These are phyloP conservation scores for Beris chalybata DNA, from an alignment of 2,888 invertebrate genomes.

Conservation along the genomic window DNA sequence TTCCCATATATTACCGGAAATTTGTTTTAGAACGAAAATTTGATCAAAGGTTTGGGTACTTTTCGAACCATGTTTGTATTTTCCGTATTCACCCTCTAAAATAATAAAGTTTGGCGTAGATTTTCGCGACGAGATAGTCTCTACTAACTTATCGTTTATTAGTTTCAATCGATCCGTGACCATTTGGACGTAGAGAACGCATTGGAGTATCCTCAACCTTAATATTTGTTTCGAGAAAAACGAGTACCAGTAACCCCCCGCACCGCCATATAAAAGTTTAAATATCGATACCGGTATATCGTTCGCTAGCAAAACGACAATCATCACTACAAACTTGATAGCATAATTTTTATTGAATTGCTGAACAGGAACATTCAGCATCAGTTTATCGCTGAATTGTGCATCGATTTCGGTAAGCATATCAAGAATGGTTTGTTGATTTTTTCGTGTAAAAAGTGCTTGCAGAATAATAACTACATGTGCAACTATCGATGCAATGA, in stretches of 20 bases:
- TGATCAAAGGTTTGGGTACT: constrained; percentile 38
- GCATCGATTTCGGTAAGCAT: constrained; percentile 40
- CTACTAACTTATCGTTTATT: constrained; percentile 37
- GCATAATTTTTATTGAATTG: constrained; percentile 15
- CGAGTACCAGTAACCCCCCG: constrained; percentile 6
- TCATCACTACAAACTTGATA: constrained; percentile 8
- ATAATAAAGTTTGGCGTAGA: constrained; percentile 21
- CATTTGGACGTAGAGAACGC: constrained; percentile 39
- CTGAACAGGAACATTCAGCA: constrained; percentile 11
- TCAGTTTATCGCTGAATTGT: constrained; percentile 35
- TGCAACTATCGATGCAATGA: constrained; percentile 42
- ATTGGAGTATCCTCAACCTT: constrained; percentile 46
- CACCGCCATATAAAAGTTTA: neutral
- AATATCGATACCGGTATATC: neutral
- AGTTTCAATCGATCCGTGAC: constrained; percentile 36
- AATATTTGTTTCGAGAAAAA: constrained; percentile 16
- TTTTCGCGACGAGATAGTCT: constrained; percentile 22
- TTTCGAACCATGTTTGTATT: constrained; percentile 14
- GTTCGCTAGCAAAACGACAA: neutral
- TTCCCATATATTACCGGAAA: constrained; percentile 49
- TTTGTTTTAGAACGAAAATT: constrained; percentile 45
- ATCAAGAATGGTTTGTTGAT: constrained; percentile 37
- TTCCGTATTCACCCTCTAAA: constrained; percentile 19
- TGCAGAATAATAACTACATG: constrained; percentile 44
- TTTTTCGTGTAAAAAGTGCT: constrained; percentile 39